A percentile compares a stretch with the other conserved stretches of the same genome.
phyloP scores from a whole-genome alignment of 2,797 vertebrate genomes.

The Onychomys leucogaster region DNA sequence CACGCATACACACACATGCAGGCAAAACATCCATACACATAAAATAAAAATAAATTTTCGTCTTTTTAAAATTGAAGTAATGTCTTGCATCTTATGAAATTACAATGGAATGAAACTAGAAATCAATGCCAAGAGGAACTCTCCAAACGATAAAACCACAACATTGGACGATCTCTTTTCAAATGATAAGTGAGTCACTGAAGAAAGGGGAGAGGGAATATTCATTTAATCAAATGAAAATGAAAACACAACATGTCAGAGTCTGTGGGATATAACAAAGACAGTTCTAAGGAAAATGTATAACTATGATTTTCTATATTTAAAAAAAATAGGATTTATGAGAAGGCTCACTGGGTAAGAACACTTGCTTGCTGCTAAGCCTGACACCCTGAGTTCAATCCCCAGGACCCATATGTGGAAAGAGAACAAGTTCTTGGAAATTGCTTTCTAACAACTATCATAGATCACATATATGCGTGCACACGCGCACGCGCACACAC shows the following conservation, averaged over 20 bases:
- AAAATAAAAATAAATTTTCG: too few species aligned
- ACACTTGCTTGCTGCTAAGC: background rate
- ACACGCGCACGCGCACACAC: too few species aligned
- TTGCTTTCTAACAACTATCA: background rate
- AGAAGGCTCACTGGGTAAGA: background rate
- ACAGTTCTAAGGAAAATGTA: background rate
- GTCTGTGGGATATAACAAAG: background rate
- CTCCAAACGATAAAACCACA: background rate
- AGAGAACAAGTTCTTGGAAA: background rate
- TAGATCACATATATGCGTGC: background rate
- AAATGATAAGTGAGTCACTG: background rate
- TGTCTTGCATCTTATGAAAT: background rate
- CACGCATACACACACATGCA: background rate
- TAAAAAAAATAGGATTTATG: background rate
- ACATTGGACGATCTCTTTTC: background rate
- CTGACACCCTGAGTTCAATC: background rate
- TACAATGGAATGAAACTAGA: background rate
- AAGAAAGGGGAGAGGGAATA: background rate
- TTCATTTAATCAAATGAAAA: background rate
- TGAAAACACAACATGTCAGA: background rate
- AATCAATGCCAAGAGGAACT: background rate
- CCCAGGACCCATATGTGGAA: background rate
- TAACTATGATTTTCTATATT: background rate
- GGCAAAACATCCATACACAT: background rate
- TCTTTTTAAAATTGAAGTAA: background rate